These are phyloP conservation scores for Beroe ovata DNA, from an alignment of 37 sponge, comb jelly and placozoan species.

Conservation along the genomic window DNA sequence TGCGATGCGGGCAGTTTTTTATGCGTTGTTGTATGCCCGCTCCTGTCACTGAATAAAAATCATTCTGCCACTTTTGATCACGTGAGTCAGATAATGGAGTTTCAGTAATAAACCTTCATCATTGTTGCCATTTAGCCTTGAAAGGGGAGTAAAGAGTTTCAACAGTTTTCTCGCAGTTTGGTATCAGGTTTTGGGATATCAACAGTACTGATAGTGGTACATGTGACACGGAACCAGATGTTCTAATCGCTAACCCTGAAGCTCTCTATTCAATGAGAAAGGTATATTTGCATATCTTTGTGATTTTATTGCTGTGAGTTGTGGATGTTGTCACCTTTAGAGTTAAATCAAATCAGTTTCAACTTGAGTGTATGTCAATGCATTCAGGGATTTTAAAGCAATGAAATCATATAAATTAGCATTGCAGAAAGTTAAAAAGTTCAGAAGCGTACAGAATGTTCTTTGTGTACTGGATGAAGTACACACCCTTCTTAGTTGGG, in stretches of 20 bases:
- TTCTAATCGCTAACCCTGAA: background rate
- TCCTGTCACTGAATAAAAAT: conserved; percentile 2
- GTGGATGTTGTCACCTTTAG: background rate
- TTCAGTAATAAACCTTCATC: background rate
- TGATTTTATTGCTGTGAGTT: background rate
- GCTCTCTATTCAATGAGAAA: background rate
- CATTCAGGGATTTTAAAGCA: background rate
- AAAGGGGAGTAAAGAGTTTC: background rate
- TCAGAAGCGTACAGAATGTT: background rate
- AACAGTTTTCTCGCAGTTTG: background rate
- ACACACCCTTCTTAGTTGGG: conserved; percentile 7
- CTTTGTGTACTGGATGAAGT: background rate
- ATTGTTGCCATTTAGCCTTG: background rate
- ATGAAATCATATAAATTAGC: background rate
- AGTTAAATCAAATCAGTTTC: background rate
- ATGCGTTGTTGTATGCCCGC: background rate
- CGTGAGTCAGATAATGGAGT: background rate
- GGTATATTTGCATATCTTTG: background rate
- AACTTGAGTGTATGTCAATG: background rate
- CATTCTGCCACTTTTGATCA: background rate
- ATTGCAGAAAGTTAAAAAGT: background rate
- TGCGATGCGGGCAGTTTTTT: background rate
- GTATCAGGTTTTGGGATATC: background rate
- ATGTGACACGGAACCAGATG: background rate
- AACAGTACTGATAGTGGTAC: background rate